Percentiles rank a stretch among this genome's conserved stretches.
These are phyloP conservation scores for Hemicrepidius hirtus DNA, from an alignment of 2,888 invertebrate species.

Conservation along the genomic window DNA sequence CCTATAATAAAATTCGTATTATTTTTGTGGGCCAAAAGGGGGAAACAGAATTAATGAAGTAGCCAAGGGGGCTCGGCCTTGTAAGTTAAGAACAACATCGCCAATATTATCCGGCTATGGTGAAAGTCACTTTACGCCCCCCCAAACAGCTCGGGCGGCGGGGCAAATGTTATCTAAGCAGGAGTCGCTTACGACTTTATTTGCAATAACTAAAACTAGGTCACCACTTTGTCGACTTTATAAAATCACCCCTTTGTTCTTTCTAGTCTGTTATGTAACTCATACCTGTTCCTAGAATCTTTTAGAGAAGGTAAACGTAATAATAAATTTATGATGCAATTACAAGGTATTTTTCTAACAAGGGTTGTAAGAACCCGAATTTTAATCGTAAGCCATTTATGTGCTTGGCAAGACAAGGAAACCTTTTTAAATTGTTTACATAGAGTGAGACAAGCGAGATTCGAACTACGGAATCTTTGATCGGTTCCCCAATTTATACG, in stretches of 20 bases:
- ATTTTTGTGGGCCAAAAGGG: neutral
- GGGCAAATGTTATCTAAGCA: constrained; percentile 40
- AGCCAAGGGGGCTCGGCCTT: constrained; percentile 14
- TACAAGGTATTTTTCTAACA: neutral
- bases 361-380: no score
- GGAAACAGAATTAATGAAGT: constrained; percentile 1
- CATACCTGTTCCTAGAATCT: constrained; percentile 8
- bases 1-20: neutral
- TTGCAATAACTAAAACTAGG: constrained; percentile 41
- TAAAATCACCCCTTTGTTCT: constrained; percentile 44
- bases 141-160: constrained; percentile 18
- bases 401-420: no score
- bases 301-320: neutral
- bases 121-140: constrained; percentile 33
- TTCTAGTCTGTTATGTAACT: constrained; percentile 7
- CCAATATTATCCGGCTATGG: constrained; percentile 25
- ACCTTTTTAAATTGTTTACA: no score
- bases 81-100: neutral
- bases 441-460: no score
- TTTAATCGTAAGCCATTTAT: no score
- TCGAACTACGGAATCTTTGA: no score
- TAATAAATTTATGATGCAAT: constrained; percentile 18
- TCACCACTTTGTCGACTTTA: constrained; percentile 30
- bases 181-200: constrained; percentile 33
- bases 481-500: no score